phyloP scores from a whole-genome alignment of 92 coral and sea anemone genomes.

The Epizoanthus illoricatus region DNA sequence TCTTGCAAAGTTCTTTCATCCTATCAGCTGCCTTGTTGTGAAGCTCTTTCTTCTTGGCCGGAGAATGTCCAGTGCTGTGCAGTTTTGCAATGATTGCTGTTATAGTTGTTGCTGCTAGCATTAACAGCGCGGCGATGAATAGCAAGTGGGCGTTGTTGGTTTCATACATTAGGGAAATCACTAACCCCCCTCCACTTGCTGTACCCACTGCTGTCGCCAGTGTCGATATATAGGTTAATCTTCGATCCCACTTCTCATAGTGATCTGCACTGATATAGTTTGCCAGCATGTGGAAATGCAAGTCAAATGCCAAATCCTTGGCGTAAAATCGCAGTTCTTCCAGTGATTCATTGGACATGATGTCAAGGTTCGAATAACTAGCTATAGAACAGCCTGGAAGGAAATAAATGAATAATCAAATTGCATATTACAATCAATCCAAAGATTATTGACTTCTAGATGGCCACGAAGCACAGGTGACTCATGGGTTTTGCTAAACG shows the following conservation, averaged over 20 bases:
- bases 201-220: neutral
- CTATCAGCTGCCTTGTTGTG: neutral
- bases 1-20: neutral
- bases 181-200: neutral
- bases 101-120: neutral
- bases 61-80: neutral
- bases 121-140: neutral
- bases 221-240: neutral
- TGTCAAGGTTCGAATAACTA: too few relatives aligned
- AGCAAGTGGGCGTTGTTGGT: neutral
- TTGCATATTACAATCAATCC: too few relatives aligned
- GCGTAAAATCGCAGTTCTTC: neutral
- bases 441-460: too few relatives aligned
- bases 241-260: neutral
- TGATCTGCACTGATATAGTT: neutral
- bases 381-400: too few relatives aligned
- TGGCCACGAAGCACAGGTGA: too few relatives aligned
- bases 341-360: too few relatives aligned
- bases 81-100: neutral
- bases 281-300: neutral
- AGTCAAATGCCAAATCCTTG: neutral
- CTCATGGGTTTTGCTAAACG: too few relatives aligned
- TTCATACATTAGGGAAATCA: neutral
- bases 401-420: too few relatives aligned
- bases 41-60: neutral